These are phyloP conservation scores for Ectemnius lituratus DNA, from an alignment of 2,888 invertebrate species.

Conservation along the genomic window DNA sequence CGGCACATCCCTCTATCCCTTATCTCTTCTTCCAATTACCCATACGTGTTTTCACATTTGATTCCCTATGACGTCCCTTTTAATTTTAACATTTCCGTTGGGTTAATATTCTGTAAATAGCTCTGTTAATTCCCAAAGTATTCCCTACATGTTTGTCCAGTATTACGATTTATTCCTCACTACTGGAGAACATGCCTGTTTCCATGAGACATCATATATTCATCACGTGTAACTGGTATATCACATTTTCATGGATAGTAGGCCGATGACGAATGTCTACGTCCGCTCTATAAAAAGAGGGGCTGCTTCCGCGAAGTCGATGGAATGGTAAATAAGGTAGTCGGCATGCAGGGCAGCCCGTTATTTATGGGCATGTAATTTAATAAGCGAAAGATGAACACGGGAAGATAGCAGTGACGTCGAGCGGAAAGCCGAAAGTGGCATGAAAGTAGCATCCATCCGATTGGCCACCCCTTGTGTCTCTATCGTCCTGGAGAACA, in stretches of 20 bases:
- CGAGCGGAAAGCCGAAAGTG: slow-evolving; percentile 69
- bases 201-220: no score
- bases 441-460: slow-evolving; percentile 73
- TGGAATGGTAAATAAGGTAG: slow-evolving; percentile 69
- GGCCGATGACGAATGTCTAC: slow-evolving; percentile 42
- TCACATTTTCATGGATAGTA: no score
- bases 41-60: not conserved
- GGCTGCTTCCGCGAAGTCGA: slow-evolving; percentile 44
- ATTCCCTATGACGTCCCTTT: no score
- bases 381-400: slow-evolving; percentile 75
- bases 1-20: not conserved
- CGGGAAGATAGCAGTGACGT: slow-evolving; percentile 66
- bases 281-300: slow-evolving; percentile 39
- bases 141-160: not conserved
- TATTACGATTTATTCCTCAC: not conserved
- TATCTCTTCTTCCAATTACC: not conserved
- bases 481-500: slow-evolving; percentile 33
- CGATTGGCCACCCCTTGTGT: slow-evolving; percentile 54
- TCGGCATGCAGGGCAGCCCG: slow-evolving; percentile 60
- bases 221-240: no score
- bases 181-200: not conserved
- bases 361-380: slow-evolving; percentile 77
- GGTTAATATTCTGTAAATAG: no score
- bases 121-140: no score
- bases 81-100: no score